phyloP scores from a whole-genome alignment of 2,888 invertebrate genomes.

The Cryptocheilus praepositus region DNA sequence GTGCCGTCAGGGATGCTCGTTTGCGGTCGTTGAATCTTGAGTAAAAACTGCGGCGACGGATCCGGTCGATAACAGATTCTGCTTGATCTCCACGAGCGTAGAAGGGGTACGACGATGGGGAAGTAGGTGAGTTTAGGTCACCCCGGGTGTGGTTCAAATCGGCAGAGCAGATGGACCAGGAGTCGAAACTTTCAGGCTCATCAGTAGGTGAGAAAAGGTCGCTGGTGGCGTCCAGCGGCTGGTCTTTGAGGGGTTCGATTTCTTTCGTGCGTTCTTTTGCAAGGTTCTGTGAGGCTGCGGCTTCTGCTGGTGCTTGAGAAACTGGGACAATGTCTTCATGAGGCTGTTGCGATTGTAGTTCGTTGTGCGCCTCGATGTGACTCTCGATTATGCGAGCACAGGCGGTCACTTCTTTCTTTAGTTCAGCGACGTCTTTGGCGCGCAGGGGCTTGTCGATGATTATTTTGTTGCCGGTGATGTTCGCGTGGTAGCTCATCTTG shows the following conservation, averaged over 20 bases:
- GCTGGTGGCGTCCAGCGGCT: slow-evolving; percentile 4
- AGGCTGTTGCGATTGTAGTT: not conserved
- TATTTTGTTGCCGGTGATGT: slow-evolving; percentile 59
- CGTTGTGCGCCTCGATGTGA: slow-evolving; percentile 18
- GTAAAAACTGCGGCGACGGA: slow-evolving; percentile 92
- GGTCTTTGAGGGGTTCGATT: not conserved
- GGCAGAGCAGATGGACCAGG: slow-evolving; percentile 82
- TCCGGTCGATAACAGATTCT: slow-evolving; percentile 90
- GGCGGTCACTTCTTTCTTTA: slow-evolving; percentile 49
- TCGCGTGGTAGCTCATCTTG: slow-evolving; percentile 60
- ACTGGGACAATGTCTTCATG: not conserved
- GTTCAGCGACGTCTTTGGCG: slow-evolving; percentile 53
- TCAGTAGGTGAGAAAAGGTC: slow-evolving; percentile 68
- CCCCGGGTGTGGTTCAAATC: slow-evolving; percentile 64
- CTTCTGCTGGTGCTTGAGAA: too few species aligned
- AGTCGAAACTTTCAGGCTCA: slow-evolving; percentile 79
- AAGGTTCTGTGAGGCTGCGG: too few species aligned
- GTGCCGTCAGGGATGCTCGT: slow-evolving; percentile 81
- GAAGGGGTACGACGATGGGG: slow-evolving; percentile 63
- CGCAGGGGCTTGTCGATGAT: slow-evolving; percentile 57
- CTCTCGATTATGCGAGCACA: slow-evolving; percentile 42
- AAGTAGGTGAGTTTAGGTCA: slow-evolving; percentile 76
- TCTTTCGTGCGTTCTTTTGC: not conserved
- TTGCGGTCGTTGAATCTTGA: slow-evolving; percentile 91
- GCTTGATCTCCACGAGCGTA: slow-evolving; percentile 57